Evolutionary conservation across 2,888 invertebrate genomes (phyloP).

Genomic region (Athrips mouffetella): DNA sequence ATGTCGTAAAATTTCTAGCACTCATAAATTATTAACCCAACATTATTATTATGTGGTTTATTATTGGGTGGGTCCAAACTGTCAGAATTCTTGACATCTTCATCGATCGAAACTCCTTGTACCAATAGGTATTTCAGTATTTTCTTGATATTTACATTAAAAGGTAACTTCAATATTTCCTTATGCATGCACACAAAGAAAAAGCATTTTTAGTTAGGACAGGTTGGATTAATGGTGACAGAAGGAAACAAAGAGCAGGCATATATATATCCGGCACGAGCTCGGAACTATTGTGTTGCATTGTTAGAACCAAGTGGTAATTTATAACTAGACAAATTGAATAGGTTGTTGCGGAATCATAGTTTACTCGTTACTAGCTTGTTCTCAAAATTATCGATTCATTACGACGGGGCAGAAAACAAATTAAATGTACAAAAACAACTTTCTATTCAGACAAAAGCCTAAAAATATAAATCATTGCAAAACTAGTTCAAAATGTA

Average conservation of each 20-base stretch:
- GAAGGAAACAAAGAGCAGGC: constrained; percentile 38
- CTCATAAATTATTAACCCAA: constrained; percentile 11
- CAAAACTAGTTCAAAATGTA: constrained; percentile 17
- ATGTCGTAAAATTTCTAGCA: constrained; percentile 10
- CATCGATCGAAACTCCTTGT: too few relatives aligned
- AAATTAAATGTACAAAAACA: too few relatives aligned
- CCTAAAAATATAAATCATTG: too few relatives aligned
- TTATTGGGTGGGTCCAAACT: constrained; percentile 1
- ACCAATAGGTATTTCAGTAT: too few relatives aligned
- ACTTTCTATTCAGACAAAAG: too few relatives aligned
- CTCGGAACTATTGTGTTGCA: constrained; percentile 49
- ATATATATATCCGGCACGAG: constrained; percentile 40
- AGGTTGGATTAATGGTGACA: constrained; percentile 25
- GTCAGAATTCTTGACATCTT: constrained; percentile 28
- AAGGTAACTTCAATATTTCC: too few relatives aligned
- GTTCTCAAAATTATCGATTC: too few relatives aligned
- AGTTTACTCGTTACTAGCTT: not conserved
- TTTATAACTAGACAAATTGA: constrained; percentile 50
- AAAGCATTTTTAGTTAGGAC: not conserved
- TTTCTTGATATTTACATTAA: too few relatives aligned
- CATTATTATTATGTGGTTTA: constrained; percentile 5
- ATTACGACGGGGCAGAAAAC: too few relatives aligned
- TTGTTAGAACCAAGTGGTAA: constrained; percentile 40
- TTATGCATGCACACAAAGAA: too few relatives aligned
- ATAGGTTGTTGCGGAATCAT: constrained; percentile 21